These are phyloP conservation scores for Cydia amplana DNA, from an alignment of 1,140 invertebrate genomes.

Conservation along the genomic window DNA sequence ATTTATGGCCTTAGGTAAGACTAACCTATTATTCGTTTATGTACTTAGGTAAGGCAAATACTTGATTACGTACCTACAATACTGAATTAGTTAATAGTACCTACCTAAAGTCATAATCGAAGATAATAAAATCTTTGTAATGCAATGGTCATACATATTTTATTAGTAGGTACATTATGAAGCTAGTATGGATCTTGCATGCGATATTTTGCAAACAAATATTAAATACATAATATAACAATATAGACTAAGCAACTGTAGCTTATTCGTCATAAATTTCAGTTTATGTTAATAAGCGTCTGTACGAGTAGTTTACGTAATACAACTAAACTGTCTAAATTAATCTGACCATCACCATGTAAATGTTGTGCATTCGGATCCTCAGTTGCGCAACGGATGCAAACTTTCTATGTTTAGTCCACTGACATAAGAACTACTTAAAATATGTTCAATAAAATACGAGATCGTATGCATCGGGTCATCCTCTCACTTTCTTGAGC, in stretches of 20 bases:
- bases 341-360: constrained; percentile 1
- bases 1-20: too few relatives aligned
- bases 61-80: too few relatives aligned
- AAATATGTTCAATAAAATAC: constrained; percentile 29
- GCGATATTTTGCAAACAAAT: neutral
- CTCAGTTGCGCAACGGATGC: constrained; percentile 5
- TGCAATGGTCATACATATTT: too few relatives aligned
- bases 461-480: constrained; percentile 29
- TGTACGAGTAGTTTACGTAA: constrained; percentile 23
- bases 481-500: constrained; percentile 67
- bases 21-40: too few relatives aligned
- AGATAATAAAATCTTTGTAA: too few relatives aligned
- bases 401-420: constrained; percentile 28
- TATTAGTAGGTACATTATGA: neutral
- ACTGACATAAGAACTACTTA: constrained; percentile 26
- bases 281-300: constrained; percentile 26
- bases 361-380: constrained; percentile 10
- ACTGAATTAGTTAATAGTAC: too few relatives aligned
- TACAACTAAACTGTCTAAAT: neutral
- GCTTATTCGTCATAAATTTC: neutral
- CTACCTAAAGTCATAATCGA: too few relatives aligned
- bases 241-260: neutral
- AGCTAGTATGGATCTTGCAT: neutral
- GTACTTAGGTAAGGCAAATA: too few relatives aligned
- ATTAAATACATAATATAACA: neutral